Evolutionary conservation across 2,888 invertebrate genomes (phyloP), one percentile per base, ranked within the genome.

Genomic region (Pristionchus entomophagus): DNA sequence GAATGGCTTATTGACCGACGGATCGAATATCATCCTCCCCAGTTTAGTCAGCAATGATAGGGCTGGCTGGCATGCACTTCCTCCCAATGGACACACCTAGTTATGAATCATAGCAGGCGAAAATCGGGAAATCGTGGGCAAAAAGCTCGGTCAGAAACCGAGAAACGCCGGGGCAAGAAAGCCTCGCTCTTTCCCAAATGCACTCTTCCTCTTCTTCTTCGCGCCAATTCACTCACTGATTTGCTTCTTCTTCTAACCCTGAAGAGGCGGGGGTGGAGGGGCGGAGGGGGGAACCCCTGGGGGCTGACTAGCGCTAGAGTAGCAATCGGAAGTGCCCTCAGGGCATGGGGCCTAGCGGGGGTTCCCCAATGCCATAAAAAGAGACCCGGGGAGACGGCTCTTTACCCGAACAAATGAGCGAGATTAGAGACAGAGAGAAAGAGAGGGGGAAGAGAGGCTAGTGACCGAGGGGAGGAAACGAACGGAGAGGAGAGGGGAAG

Each of bases 351-450:
- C 62, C 62, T 62, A 22, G 14, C n/a, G 17, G 45, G 73, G 41
- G 41, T 22, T 26, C 73, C 41, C 73, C 41, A 51, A 32, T 45
- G 51, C 85, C 53, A 69, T 85, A 53, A 38, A 84, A 69, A 32
- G 77, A n/a, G 87, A 86, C 87, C 86, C 83, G 85, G n/a, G n/a
- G n/a, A n/a, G n/a, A n/a, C 86, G 86, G 81, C 86, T 51, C 80
- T 51, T 78, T 45, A 41, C 73, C 41, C 22, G 73, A 73, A 73
- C 73, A 73, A 73, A 73, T 73, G 73, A 41, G 73, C n/a, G 41
- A 73, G 73, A 73, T 73, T 73, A 73, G 12, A 38, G n/a, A n/a
- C n/a, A n/a, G n/a, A n/a, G n/a, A n/a, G n/a, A n/a, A n/a, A 22
- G n/a, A 38, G 19, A 38, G 38, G 41, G 69, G 41, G 41, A 41